Evolutionary conservation across 2,113 vertebrate species (phyloP).

Genomic region (Bungarus multicinctus): DNA sequence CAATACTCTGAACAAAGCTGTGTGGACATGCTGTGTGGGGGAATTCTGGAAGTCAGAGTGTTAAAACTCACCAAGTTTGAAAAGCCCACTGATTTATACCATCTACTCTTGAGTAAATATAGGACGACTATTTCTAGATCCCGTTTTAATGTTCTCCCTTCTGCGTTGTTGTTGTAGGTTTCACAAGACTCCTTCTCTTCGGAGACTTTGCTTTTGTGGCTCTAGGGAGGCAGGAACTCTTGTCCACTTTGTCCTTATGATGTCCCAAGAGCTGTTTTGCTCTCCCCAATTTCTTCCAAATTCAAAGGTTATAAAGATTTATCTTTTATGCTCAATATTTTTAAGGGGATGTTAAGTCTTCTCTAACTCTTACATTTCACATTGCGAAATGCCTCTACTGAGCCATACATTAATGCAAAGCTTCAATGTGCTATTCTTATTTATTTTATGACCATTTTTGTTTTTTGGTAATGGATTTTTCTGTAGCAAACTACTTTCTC

Average conservation of each 20-base stretch:
- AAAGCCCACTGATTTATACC: neutral
- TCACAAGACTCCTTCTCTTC: neutral
- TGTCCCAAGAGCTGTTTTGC: neutral
- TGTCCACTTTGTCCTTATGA: neutral
- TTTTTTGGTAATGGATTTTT: neutral
- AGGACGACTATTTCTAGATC: neutral
- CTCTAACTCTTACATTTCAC: neutral
- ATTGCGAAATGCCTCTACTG: neutral
- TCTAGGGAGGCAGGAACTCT: neutral
- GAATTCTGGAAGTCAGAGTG: neutral
- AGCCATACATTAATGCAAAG: neutral
- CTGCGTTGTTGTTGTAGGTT: neutral
- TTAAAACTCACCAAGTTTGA: neutral
- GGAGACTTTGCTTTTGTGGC: neutral
- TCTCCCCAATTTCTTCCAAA: neutral
- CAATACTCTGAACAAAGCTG: neutral
- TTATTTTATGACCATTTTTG: neutral
- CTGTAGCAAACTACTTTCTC: neutral
- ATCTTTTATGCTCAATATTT: neutral
- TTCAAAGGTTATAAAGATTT: neutral
- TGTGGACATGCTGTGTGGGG: neutral
- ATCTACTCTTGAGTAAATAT: neutral
- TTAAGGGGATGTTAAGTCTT: neutral
- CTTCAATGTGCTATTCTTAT: neutral
- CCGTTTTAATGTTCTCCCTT: neutral